Evolutionary conservation across 2,797 vertebrate genomes (phyloP).

Genomic region (Gymnocypris eckloni): DNA sequence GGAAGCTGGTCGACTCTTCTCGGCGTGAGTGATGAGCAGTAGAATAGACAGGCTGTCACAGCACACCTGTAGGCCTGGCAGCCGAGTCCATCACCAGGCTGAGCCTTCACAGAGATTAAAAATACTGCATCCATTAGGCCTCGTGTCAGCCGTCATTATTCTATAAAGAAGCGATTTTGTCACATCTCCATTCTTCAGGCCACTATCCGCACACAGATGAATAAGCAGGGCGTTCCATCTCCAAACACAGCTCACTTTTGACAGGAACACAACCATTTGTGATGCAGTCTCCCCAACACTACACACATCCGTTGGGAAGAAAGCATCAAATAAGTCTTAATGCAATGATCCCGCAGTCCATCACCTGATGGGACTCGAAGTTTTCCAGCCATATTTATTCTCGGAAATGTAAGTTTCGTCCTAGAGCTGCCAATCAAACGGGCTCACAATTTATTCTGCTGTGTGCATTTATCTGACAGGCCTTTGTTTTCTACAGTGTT

Average conservation of each 20-base stretch:
- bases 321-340: slow-evolving; percentile 74
- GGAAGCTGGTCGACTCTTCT: slow-evolving; percentile 61
- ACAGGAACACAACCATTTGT: slow-evolving; percentile 82
- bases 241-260: slow-evolving; percentile 78
- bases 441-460: slow-evolving; percentile 61
- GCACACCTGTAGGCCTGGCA: slow-evolving; percentile 76
- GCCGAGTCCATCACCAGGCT: slow-evolving; percentile 58
- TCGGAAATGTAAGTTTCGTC: slow-evolving; percentile 57
- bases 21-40: slow-evolving; percentile 60
- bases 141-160: slow-evolving; percentile 83
- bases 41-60: slow-evolving; percentile 64
- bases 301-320: slow-evolving; percentile 69
- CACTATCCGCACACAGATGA: slow-evolving; percentile 76
- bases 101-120: slow-evolving; percentile 75
- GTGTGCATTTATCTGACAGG: slow-evolving; percentile 63
- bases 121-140: slow-evolving; percentile 79
- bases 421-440: slow-evolving; percentile 60
- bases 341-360: slow-evolving; percentile 69
- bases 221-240: slow-evolving; percentile 79
- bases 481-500: slow-evolving; percentile 63
- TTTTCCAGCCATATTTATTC: slow-evolving; percentile 59
- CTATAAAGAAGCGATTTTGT: slow-evolving; percentile 81
- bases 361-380: slow-evolving; percentile 61
- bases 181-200: slow-evolving; percentile 84
- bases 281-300: slow-evolving; percentile 72